Base-by-base conservation (phyloP, 2,888 invertebrate species). In the Folsomia manolachei region DNA sequence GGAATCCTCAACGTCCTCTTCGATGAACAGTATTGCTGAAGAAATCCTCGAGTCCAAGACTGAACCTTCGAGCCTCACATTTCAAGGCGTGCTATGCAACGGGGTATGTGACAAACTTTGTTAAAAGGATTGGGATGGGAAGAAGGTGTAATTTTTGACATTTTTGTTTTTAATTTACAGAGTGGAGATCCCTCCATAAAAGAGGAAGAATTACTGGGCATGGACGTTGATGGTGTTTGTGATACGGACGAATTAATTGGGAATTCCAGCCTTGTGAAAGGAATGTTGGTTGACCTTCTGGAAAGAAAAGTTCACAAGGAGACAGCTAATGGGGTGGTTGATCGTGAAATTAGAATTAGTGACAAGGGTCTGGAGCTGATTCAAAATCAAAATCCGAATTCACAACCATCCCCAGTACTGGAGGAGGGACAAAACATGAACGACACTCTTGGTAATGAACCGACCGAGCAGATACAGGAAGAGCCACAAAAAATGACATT, bases 221-320 rank as follows among this genome's bases (percentile, higher is more conserved):
- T 71, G 27, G 56, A 56, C 27, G 25, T 63, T 18, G 73, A 74
- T 2, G 71, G 53, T 0, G 67, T 63, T 23, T 87, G 68, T 87
- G 88, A 82, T 87, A 85, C 65, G 2, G n/a, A n/a, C n/a, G n/a
- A n/a, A n/a, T n/a, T n/a, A n/a, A 19, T 56, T 14, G 67, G 25
- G 18, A 76, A 75, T 19, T 73, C 69, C 18, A 65, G 71, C 9
- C 72, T 73, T 63, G 72, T 78, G 61, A 83, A 83, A 71, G 83
- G 83, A 66, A 91, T 93, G 90, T 85, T 94, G 63, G 93, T 93
- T 0, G 93, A 94, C 83, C 84, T 94, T 67, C 85, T 94, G 1
- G 94, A 94, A 82, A 90, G 92, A 82, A 92, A 92, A 83, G 86
- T 88, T 14, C 88, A 87, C 72, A 88, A 88, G 69, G 86, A 87